Percentiles rank a stretch among this genome's conserved stretches.
Evolutionary conservation across 2,888 invertebrate genomes (phyloP).

Genomic region (Rhabditophanes sp.): DNA sequence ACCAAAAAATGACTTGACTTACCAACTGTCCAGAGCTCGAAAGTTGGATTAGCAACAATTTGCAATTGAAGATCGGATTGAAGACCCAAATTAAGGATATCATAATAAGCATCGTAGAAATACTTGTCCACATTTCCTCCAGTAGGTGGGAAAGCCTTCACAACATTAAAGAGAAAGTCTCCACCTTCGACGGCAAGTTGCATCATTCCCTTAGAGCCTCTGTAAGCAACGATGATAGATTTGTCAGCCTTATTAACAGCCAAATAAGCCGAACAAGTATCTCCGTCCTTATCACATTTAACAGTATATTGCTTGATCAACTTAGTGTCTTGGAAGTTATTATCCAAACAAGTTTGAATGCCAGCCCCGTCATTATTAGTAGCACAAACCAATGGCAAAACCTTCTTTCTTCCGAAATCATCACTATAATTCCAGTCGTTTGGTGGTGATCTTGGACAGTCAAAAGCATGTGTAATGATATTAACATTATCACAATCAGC

Average conservation of each 20-base stretch:
- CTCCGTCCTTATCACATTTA: background rate
- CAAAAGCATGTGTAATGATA: too few relatives aligned
- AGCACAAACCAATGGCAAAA: constrained; percentile 3
- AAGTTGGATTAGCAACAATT: too few relatives aligned
- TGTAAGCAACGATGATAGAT: constrained; percentile 3
- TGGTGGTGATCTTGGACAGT: constrained; percentile 4
- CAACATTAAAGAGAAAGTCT: constrained; percentile 3
- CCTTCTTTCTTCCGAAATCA: constrained; percentile 2
- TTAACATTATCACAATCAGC: too few relatives aligned
- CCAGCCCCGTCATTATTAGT: constrained; percentile 1
- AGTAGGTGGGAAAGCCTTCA: constrained; percentile 2
- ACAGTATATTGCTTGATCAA: too few relatives aligned
- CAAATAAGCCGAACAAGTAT: constrained; percentile 3
- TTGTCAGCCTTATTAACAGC: constrained; percentile 2
- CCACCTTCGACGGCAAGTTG: constrained; percentile 2
- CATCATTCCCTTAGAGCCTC: constrained; percentile 1
- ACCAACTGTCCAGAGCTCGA: too few relatives aligned
- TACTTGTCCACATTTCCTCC: constrained; percentile 4
- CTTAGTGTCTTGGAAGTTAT: too few relatives aligned
- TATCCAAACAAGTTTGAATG: too few relatives aligned
- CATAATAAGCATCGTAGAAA: constrained; percentile 3
- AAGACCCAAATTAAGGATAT: constrained; percentile 1
- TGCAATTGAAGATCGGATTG: too few relatives aligned
- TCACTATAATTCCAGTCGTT: constrained; percentile 3
- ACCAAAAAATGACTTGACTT: too few relatives aligned